Percentiles rank a stretch among this genome's conserved stretches.
phyloP scores from a whole-genome alignment of 1,140 invertebrate species.

The Platorchestia sp. region DNA sequence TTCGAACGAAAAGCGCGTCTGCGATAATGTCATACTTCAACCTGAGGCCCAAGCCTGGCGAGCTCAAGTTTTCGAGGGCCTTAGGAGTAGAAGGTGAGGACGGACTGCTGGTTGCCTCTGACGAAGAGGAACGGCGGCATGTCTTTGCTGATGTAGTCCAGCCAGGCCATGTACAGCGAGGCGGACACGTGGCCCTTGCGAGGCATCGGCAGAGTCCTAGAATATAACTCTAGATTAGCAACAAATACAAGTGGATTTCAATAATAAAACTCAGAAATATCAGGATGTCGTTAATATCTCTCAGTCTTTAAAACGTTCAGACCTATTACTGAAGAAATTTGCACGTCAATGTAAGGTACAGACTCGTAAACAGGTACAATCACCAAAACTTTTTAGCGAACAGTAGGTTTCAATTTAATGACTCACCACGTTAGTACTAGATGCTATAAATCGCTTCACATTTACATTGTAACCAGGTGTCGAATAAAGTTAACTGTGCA shows the following conservation, averaged over 20 bases:
- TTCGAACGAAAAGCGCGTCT: background rate
- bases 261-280: background rate
- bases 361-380: background rate
- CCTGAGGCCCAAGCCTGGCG: background rate
- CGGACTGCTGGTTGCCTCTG: constrained; percentile 94
- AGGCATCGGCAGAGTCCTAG: constrained; percentile 92
- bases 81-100: constrained; percentile 94
- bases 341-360: background rate
- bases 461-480: too few relatives aligned
- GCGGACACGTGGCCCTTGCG: constrained; percentile 89
- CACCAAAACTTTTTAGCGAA: background rate
- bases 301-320: background rate
- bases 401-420: background rate
- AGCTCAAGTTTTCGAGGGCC: background rate
- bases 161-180: constrained; percentile 94
- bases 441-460: background rate
- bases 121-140: constrained; percentile 92
- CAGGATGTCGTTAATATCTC: background rate
- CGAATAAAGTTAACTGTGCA: background rate
- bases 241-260: background rate
- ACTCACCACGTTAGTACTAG: background rate
- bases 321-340: background rate
- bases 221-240: background rate
- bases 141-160: constrained; percentile 89
- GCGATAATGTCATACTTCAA: background rate